Percentiles rank a stretch among this genome's conserved stretches.
Conservation (phyloP, 2,113 vertebrate species). For the Chionis minor region DNA sequence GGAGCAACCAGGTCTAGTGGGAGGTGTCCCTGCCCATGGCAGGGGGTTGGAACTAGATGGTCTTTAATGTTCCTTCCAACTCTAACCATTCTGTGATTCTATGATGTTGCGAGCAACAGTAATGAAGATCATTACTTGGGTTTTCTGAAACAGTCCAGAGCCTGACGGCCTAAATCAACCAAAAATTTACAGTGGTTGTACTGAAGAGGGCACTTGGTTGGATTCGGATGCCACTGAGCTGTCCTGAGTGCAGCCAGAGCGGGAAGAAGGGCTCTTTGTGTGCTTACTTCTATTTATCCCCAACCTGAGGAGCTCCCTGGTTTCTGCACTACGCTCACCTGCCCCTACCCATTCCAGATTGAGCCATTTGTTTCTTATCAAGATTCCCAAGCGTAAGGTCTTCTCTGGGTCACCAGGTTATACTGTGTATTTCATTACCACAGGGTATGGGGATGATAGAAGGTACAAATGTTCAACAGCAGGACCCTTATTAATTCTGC, state of each 20-base stretch:
- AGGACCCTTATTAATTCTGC: not conserved
- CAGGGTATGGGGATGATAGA: not conserved
- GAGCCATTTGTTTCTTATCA: not conserved
- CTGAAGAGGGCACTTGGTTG: not conserved
- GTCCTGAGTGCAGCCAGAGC: not conserved
- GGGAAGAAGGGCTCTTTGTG: accelerated
- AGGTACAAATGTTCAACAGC: not conserved
- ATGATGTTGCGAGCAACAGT: not conserved
- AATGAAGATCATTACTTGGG: not conserved
- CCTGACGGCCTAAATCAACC: not conserved
- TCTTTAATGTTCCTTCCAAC: no score
- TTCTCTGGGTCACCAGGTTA: not conserved
- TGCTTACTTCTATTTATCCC: not conserved
- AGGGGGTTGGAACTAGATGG: no score
- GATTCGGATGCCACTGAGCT: not conserved
- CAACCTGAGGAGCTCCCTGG: not conserved
- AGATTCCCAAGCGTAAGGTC: not conserved
- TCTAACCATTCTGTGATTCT: no score
- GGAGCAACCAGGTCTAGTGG: no score
- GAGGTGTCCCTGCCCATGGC: no score
- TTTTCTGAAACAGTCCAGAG: not conserved
- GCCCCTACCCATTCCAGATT: not conserved
- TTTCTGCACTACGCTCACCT: not conserved
- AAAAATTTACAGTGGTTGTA: not conserved
- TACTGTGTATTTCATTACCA: not conserved